These are phyloP conservation scores for Hyperopisus bebe DNA, from an alignment of 2,113 vertebrate genomes.

Conservation along the genomic window DNA sequence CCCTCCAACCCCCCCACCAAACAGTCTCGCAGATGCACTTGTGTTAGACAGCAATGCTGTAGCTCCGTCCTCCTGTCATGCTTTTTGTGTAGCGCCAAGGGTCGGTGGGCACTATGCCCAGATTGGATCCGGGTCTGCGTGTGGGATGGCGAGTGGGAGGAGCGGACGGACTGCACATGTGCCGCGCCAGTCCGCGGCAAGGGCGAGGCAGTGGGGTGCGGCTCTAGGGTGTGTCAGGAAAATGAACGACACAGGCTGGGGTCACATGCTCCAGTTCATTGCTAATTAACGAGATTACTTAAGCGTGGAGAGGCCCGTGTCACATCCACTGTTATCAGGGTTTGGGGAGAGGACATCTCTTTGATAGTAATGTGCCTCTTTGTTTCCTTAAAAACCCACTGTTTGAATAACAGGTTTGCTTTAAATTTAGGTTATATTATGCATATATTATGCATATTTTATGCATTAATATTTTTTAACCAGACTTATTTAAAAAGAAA, in stretches of 20 bases:
- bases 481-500: not conserved
- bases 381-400: not conserved
- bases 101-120: conserved; percentile 12
- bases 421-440: not conserved
- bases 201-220: not conserved
- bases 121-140: not conserved
- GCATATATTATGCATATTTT: no score
- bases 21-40: not conserved
- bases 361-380: not conserved
- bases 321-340: not conserved
- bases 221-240: not conserved
- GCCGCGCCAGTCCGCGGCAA: not conserved
- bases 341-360: not conserved
- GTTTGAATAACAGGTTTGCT: not conserved
- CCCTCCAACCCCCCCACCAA: not conserved
- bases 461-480: not conserved
- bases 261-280: conserved; percentile 12
- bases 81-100: not conserved
- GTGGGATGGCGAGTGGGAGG: not conserved
- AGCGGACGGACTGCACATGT: not conserved
- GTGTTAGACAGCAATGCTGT: not conserved
- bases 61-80: not conserved
- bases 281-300: conserved; percentile 27
- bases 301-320: not conserved
- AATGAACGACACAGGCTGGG: not conserved